Base-by-base conservation (phyloP, 2,113 vertebrate species). In the Myrmecobius fasciatus region DNA sequence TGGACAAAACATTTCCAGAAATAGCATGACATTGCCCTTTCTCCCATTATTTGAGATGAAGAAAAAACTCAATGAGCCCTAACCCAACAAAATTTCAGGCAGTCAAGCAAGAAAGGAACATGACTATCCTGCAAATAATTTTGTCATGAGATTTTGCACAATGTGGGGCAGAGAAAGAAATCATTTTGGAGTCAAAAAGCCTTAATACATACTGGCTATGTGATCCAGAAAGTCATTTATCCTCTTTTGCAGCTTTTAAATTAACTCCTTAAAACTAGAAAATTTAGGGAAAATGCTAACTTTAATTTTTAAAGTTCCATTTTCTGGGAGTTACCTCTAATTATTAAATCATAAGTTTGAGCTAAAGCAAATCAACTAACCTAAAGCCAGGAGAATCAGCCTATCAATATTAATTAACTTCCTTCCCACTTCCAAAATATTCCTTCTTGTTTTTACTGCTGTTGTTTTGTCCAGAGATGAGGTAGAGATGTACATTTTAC, bases 1-100 rank as follows among this genome's bases (percentile, higher is more conserved):
- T 31, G 3, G 90, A 91, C 48, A 94, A 92, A 93, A 11, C 91
- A 94, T 3, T 95, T 94, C 92, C 53, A 97, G 89, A 96, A 97
- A 90, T 2, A 31, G 54, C 83, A 93, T 12, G 94, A 26, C 51
- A 67, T 53, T 26, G 51, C 91, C 89, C 91, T 90, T 93, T 49
- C 36, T 92, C 46, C 28, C 89, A 51, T 31, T n/a, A 91, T 90
- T 75, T 56, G 51, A 95, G 46, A 92, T 89, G 89, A 89, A 90
- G 25, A 36, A 90, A 47, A 94, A 92, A 28, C 8, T 67, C 90
- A 94, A 92, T 93, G 53, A 95, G 95, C 95, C 56, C 49, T 22
- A 28, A 83, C 25, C 4, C 49, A 95, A 75, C 91, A 5, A 90
- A 54, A 90, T 47, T 60, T 90, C 67, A 95, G 88, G 47, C 14